Evolutionary conservation across 1,140 invertebrate species (phyloP), one percentile per base, ranked within the genome.

Genomic region (Battus philenor): DNA sequence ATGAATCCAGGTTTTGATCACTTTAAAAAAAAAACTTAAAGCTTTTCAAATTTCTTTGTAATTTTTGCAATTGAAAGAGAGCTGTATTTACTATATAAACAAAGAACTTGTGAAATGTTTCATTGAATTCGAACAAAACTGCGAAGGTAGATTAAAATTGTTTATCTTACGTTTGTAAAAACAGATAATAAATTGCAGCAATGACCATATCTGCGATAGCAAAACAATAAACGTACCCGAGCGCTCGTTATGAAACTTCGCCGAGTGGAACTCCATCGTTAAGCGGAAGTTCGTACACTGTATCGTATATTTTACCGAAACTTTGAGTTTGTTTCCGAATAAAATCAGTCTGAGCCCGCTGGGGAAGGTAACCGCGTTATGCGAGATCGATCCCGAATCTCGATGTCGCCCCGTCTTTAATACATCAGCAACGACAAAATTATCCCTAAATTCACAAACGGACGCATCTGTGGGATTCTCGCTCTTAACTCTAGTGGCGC

Each of bases 341-440:
- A 47, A 44, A 53, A 43, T 53, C 29, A 46, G 39, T 41, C 39
- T 32, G 15, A 2, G 1, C 18, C 33, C 38, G 22, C 15, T 26
- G 44, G 48, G 39, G 44, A 26, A 32, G 41, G 29, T 38, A 47
- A 49, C 58, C 50, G 33, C 50, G 47, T 43, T 45, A 44, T 47
- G 31, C 34, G 34, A 26, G 47, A 70, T 75, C 64, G 66, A 72
- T 71, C 68, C 54, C 49, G 49, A 62, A 61, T 66, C 60, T 54
- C 56, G 58, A 69, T 62, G 47, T 58, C 59, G 53, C 51, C 48
- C 56, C 59, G 51, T 56, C 55, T 38, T 60, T 57, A 76, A 68
- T 73, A 71, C 60, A 65, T 64, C 59, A 62, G 53, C 49, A 54
- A 27, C 38, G 18, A 50, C 58, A 49, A 54, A 54, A 47, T 55